Evolutionary conservation across 2,797 vertebrate species (phyloP).

Genomic region (Cyprinella venusta): DNA sequence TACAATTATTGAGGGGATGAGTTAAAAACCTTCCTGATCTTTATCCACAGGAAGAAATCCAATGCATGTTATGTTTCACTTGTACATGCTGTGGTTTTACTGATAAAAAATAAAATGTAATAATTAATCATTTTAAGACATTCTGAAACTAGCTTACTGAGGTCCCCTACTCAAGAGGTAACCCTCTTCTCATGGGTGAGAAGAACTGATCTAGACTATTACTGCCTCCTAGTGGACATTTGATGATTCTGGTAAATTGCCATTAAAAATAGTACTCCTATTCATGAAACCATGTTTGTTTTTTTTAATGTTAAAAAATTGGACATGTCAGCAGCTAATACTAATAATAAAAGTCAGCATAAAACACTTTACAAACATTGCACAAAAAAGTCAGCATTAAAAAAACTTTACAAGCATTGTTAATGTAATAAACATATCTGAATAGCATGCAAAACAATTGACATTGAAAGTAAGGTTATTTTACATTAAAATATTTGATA

Average conservation of each 20-base stretch:
- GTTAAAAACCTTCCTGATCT: not conserved
- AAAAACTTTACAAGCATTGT: not conserved
- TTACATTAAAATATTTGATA: not conserved
- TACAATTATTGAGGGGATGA: not conserved
- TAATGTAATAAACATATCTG: not conserved
- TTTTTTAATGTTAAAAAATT: not conserved
- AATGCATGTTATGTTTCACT: not conserved
- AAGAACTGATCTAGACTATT: not conserved
- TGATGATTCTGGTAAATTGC: not conserved
- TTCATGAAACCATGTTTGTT: not conserved
- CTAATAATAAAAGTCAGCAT: not conserved
- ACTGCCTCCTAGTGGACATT: slow-evolving; percentile 21
- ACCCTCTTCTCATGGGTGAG: not conserved
- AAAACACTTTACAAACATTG: not conserved
- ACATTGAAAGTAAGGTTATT: not conserved
- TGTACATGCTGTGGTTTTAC: not conserved
- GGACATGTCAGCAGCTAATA: not conserved
- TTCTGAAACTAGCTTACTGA: not conserved
- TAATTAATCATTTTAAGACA: not conserved
- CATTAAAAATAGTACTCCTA: not conserved
- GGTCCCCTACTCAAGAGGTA: not conserved
- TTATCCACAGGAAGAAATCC: not conserved
- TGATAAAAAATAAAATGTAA: not conserved
- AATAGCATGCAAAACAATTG: not conserved
- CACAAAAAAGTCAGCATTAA: not conserved